These are phyloP conservation scores for Troglohyphantes excavatus DNA, from an alignment of 2,888 invertebrate species.

Conservation along the genomic window DNA sequence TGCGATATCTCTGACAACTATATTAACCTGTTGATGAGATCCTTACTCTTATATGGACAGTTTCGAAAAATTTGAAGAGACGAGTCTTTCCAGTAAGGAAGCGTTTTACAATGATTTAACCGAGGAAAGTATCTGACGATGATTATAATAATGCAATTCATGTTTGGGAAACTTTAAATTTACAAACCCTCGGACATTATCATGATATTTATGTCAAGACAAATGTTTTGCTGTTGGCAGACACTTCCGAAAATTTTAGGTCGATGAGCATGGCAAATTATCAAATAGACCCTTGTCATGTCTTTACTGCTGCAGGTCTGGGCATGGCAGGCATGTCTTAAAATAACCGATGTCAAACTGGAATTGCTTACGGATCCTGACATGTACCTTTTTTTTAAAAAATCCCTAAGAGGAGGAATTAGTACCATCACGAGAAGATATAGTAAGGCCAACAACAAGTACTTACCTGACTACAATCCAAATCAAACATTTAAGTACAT, in stretches of 20 bases:
- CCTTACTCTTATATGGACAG: background rate
- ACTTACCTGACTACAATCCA: background rate
- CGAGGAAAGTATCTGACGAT: background rate
- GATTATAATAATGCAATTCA: background rate
- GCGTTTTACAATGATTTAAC: background rate
- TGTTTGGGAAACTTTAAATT: background rate
- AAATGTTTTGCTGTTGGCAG: background rate
- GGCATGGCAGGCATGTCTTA: constrained; percentile 16
- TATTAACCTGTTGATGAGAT: no score
- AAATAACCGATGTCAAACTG: constrained; percentile 1
- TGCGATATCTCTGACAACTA: no score
- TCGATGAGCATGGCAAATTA: no score
- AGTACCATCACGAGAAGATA: background rate
- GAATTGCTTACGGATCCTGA: constrained; percentile 8
- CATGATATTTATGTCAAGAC: background rate
- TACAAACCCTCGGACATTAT: background rate
- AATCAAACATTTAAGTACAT: background rate
- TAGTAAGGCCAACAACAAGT: background rate
- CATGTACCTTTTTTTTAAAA: no score
- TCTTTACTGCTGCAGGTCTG: background rate
- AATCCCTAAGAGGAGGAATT: background rate
- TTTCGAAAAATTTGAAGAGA: constrained; percentile 10
- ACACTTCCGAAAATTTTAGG: constrained; percentile 20
- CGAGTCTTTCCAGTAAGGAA: background rate
- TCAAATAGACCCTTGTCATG: no score